Base-by-base conservation (phyloP, 2,113 vertebrate genomes). In the Rutilus rutilus region DNA sequence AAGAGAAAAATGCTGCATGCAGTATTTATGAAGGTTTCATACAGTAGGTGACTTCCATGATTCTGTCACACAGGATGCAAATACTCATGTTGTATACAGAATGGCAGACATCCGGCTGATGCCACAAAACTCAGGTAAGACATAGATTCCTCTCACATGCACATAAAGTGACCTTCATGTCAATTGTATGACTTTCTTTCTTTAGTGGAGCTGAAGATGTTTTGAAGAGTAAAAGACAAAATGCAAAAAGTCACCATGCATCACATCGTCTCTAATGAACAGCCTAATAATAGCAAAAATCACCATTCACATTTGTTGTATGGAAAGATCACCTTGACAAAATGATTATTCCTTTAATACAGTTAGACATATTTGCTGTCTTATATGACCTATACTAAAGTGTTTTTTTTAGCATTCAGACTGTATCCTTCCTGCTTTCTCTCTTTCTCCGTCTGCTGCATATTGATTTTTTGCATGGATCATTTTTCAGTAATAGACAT, bases 81-180 rank as follows among this genome's bases (percentile, higher is more conserved):
- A 84, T 12, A 83, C 91, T 62, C 95, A 96, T 78, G 59, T 91
- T 59, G 90, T 96, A 25, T 92, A 92, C 87, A 92, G 91, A 21
- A 91, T 94, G 90, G 91, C 94, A 39, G 85, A 90, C 60, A 57
- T 92, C 27, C 80, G 91, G 65, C 79, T 92, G 57, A 81, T 76
- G n/a, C 84, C 88, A 85, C 80, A 86, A 21, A 93, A 91, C 86
- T 91, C 94, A 92, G 95, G 95, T 95, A 90, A 65, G 87, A 64
- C 19, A 6, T 30, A 8, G 14, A 78, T 84, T 67, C 62, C 15
- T 71, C 23, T 42, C 10, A 39, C 45, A 57, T 30, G 59, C 12
- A 50, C 27, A 75, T 69, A 36, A 39, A 47, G 39, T 71, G 57
- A n/a, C 69, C 33, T 47, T 45, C 33, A 69, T 54, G 6, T 69